Evolutionary conservation across 2,797 vertebrate genomes (phyloP), one percentile per base, ranked within the genome.

Genomic region (Podarcis lilfordi): DNA sequence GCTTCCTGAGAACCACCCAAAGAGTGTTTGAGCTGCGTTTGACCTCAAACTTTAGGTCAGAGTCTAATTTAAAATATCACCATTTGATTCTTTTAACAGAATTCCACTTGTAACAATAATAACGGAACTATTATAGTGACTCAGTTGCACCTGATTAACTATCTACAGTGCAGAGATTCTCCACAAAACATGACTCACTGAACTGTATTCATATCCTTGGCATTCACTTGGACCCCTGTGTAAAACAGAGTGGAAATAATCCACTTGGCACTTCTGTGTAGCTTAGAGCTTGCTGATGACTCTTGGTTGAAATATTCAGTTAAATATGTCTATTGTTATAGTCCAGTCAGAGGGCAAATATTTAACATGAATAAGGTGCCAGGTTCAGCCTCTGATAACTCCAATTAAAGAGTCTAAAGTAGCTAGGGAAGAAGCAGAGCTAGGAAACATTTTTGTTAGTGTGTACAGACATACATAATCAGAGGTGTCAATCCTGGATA

Each of bases 91-190:
- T 35, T 23, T 23, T 50, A 55, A 11, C 43, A 55, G 72, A 64
- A 29, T 29, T 15, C 8, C n/a, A 68, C 4, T 29, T 66, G n/a
- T 25, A 79, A 35, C 50, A 78, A 71, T 4, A 79, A 55, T 55
- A 43, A 77, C 37, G 45, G 35, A 59, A 59, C 40, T 71, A 6
- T 32, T 35, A 29, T 29, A 43, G 35, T 88, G 87, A 88, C 32
- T 88, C 82, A 88, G 11, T 72, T 79, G 43, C 75, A 84, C 27
- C 75, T 84, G 50, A 88, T 72, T 66, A 79, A 79, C 32, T 69
- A 68, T 27, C 85, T 45, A 69, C 21, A 55, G 64, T 69, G 64
- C 25, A 32, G 45, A 61, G 50, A 72, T 79, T 68, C 61, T 50
- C 40, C 32, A 84, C 25, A 15, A 88, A 55, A 19, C 45, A 77